Evolutionary conservation across 2,888 invertebrate species (phyloP).

Genomic region (Diloba caeruleocephala): DNA sequence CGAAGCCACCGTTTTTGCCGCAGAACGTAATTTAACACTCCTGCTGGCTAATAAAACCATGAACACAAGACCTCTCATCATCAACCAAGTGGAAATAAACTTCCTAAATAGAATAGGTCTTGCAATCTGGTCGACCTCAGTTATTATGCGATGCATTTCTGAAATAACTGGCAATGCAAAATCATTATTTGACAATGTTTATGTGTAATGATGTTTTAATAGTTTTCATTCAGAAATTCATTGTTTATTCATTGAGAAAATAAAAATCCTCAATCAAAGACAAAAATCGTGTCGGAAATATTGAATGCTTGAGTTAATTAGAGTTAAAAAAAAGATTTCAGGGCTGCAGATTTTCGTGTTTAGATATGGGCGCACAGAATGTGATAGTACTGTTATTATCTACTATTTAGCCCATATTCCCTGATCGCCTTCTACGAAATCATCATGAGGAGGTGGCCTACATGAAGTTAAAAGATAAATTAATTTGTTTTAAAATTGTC

Average conservation of each 20-base stretch:
- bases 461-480: no score
- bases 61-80: slow-evolving; percentile 23
- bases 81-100: neutral
- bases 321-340: no score
- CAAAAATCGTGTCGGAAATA: no score
- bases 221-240: slow-evolving; percentile 8
- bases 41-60: slow-evolving; percentile 63
- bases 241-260: neutral
- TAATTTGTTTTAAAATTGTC: no score
- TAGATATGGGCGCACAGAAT: no score
- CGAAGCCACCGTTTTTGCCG: slow-evolving; percentile 67
- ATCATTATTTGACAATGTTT: slow-evolving; percentile 41
- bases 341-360: no score
- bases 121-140: slow-evolving; percentile 3
- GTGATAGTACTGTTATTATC: no score
- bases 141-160: slow-evolving; percentile 43
- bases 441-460: no score
- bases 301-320: no score
- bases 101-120: slow-evolving; percentile 11
- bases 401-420: no score
- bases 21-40: slow-evolving; percentile 70
- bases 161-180: slow-evolving; percentile 46
- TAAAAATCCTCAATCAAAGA: no score
- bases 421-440: no score
- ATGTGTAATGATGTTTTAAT: slow-evolving; percentile 31